Conservation (phyloP, 2,888 invertebrate genomes). For the Drosophila cyrtoloma region DNA sequence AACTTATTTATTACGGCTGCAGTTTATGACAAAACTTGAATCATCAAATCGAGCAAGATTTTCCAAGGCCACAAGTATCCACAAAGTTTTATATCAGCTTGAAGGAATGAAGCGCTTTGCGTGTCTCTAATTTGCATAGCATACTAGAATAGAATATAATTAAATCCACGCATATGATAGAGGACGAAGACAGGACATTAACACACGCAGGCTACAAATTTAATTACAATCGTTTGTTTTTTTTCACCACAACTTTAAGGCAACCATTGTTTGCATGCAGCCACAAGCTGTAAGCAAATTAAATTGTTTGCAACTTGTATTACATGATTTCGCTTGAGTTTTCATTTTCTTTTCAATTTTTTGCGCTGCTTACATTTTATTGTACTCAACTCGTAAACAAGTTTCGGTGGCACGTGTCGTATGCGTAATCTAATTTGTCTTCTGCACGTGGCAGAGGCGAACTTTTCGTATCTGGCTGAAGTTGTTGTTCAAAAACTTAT, state of each 20-base stretch:
- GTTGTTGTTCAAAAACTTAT: conserved; percentile 51
- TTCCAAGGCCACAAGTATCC: conserved; percentile 4
- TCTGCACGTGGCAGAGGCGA: conserved; percentile 54
- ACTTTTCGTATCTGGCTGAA: conserved; percentile 11
- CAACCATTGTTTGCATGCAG: background rate
- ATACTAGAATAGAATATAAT: background rate
- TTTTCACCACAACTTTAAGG: background rate
- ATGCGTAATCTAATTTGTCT: conserved; percentile 64
- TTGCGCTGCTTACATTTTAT: conserved; percentile 27
- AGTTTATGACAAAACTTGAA: conserved; percentile 21
- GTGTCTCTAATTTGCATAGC: conserved; percentile 35
- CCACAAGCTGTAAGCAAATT: conserved; percentile 42
- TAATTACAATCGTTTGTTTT: background rate
- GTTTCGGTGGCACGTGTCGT: conserved; percentile 45
- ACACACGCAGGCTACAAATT: conserved; percentile 10
- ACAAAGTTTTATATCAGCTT: background rate
- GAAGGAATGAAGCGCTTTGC: conserved; percentile 11
- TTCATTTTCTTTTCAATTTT: background rate
- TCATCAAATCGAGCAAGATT: conserved; percentile 6
- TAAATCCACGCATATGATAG: conserved; percentile 1
- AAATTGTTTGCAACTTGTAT: conserved; percentile 20
- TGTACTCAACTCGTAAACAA: conserved; percentile 10
- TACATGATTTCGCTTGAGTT: conserved; percentile 5
- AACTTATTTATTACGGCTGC: conserved; percentile 11
- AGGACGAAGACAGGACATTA: background rate